A percentile compares a stretch with the other conserved stretches of the same genome.
These are phyloP conservation scores for Mustela lutreola DNA, from an alignment of 2,113 vertebrate species.

Conservation along the genomic window DNA sequence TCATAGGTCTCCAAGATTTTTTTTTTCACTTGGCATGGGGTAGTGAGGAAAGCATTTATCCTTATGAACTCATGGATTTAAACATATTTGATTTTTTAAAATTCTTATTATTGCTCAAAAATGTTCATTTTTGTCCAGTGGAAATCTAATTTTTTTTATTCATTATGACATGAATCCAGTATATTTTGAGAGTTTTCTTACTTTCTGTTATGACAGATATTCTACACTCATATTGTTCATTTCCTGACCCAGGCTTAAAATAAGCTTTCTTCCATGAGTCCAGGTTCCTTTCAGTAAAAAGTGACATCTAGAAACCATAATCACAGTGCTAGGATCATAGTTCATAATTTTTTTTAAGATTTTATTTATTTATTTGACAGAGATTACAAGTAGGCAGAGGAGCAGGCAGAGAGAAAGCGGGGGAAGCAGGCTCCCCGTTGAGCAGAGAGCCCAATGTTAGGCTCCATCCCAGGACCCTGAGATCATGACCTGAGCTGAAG, in stretches of 20 bases:
- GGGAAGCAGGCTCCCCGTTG: too few species aligned
- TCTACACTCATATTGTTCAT: not conserved
- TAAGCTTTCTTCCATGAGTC: not conserved
- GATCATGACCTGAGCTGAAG: too few species aligned
- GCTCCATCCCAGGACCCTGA: too few species aligned
- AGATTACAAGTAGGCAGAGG: too few species aligned
- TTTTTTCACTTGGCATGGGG: not conserved
- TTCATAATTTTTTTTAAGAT: not conserved
- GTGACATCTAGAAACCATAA: not conserved
- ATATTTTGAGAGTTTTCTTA: not conserved
- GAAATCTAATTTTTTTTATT: not conserved
- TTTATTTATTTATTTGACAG: too few species aligned
- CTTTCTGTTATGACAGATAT: not conserved
- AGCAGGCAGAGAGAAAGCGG: too few species aligned
- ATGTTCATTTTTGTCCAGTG: not conserved
- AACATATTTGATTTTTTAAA: not conserved
- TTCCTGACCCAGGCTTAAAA: not conserved
- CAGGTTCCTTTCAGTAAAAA: not conserved
- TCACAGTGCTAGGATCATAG: not conserved
- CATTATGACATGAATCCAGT: not conserved
- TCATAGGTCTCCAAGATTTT: not conserved
- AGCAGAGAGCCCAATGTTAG: too few species aligned
- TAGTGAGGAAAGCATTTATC: not conserved
- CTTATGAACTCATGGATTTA: not conserved
- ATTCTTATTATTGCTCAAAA: not conserved